Evolutionary conservation across 1,140 invertebrate species (phyloP), one percentile per base, ranked within the genome.

Genomic region (Musca domestica): DNA sequence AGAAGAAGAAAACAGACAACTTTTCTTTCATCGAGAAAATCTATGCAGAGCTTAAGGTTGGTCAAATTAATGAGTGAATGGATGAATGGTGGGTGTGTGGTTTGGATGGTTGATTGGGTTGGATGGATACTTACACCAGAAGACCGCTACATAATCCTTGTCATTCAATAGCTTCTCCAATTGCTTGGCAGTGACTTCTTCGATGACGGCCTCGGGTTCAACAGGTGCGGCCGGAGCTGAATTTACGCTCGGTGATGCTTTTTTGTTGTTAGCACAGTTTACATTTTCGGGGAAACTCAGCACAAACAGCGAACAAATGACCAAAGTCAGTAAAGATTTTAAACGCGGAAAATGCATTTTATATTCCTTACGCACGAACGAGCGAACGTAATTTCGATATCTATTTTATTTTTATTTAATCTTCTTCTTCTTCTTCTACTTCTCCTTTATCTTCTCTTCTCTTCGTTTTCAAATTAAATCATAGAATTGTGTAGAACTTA

Each of bases 101-200:
- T n/a, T n/a, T n/a, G n/a, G n/a, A n/a, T n/a, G n/a, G n/a, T n/a
- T n/a, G n/a, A n/a, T n/a, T n/a, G 4, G 10, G 34, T 41, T 41
- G 34, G 34, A 4, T 30, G 27, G 10, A 30, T 54, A 80, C 94
- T 95, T 93, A 96, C 94, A 95, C 92, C 94, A 96, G 85, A 92
- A 95, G 77, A 96, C 94, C 76, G 94, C 94, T 78, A 95, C 92
- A 86, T 92, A 95, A 84, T 95, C 93, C 87, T 94, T 94, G 73
- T 94, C 91, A 80, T 91, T 89, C 76, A 95, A 87, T 69, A 95
- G 86, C 77, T 91, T 88, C 81, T 95, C 93, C 82, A 95, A 88
- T 84, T 95, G 92, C 83, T 95, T 95, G 77, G 92, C 89, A 82
- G 91, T 92, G 83, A 95, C 92, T 84, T 95, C 93, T 85, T 95